Conservation (phyloP, 2,888 invertebrate genomes). For the Spodoptera exigua region DNA sequence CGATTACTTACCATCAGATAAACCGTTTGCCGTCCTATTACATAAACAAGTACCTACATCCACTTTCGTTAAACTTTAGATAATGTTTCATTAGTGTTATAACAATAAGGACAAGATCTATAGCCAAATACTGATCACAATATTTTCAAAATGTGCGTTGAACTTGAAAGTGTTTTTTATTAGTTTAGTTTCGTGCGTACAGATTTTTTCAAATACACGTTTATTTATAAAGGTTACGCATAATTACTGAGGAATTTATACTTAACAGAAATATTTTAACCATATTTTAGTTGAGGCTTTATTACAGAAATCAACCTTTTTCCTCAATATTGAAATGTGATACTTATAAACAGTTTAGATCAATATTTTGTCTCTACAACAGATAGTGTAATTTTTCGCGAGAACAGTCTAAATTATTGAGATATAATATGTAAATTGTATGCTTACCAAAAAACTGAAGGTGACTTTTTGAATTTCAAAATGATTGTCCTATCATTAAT, state of each 20-base stretch:
- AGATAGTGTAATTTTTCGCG: not conserved
- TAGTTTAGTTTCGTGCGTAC: conserved; percentile 4
- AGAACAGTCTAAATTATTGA: too few species aligned
- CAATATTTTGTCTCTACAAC: not conserved
- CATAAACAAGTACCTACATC: too few species aligned
- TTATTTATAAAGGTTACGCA: conserved; percentile 14
- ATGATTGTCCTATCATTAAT: not conserved
- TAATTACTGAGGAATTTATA: conserved; percentile 29
- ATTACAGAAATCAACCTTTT: conserved; percentile 11
- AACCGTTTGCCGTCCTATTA: too few species aligned
- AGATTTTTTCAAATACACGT: conserved; percentile 6
- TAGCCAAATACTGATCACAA: too few species aligned
- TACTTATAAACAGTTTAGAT: not conserved
- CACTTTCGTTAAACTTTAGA: too few species aligned
- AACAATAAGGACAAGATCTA: too few species aligned
- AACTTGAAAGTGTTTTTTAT: not conserved
- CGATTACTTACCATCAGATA: too few species aligned
- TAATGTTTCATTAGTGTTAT: too few species aligned
- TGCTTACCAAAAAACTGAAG: too few species aligned
- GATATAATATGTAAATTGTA: too few species aligned
- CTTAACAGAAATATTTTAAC: conserved; percentile 28
- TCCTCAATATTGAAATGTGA: not conserved
- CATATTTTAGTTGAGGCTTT: conserved; percentile 13
- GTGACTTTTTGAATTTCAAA: not conserved
- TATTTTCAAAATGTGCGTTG: too few species aligned